Conservation (phyloP, 2,113 vertebrate species). For the Leucosticte australis region DNA sequence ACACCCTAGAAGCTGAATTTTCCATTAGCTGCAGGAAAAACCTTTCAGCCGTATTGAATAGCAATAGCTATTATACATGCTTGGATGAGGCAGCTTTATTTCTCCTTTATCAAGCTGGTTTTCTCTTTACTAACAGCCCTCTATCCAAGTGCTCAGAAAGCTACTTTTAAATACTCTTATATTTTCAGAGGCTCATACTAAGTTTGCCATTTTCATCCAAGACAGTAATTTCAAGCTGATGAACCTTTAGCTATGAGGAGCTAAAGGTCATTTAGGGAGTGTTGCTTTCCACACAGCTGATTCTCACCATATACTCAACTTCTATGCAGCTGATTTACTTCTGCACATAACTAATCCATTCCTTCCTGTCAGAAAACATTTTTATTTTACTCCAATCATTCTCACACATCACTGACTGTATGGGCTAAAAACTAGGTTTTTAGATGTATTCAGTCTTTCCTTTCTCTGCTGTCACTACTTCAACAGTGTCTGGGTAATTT, state of each 20-base stretch:
- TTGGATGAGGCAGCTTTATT: constrained; percentile 50
- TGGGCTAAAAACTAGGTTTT: not conserved
- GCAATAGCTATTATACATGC: constrained; percentile 60
- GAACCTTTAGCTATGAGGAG: not conserved
- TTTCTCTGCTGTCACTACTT: not conserved
- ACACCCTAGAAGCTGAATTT: constrained; percentile 42
- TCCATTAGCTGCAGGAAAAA: constrained; percentile 49
- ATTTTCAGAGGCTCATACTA: not conserved
- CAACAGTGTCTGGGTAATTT: not conserved
- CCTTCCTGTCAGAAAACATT: constrained; percentile 35
- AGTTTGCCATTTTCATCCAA: constrained; percentile 17
- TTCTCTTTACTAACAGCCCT: constrained; percentile 27
- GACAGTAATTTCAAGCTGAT: constrained; percentile 18
- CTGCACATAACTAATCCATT: constrained; percentile 13
- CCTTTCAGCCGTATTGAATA: constrained; percentile 50
- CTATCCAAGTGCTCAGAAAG: not conserved
- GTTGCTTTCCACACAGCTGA: not conserved
- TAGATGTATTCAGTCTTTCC: not conserved
- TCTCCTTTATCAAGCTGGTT: constrained; percentile 38
- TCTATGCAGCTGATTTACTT: constrained; percentile 45
- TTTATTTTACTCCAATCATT: constrained; percentile 24
- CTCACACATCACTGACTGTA: constrained; percentile 21
- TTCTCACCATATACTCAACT: constrained; percentile 23
- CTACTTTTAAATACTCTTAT: constrained; percentile 13
- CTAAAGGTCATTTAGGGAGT: constrained; percentile 34